phyloP scores from a whole-genome alignment of 2,888 invertebrate genomes.

The Chrysodeixis includens region DNA sequence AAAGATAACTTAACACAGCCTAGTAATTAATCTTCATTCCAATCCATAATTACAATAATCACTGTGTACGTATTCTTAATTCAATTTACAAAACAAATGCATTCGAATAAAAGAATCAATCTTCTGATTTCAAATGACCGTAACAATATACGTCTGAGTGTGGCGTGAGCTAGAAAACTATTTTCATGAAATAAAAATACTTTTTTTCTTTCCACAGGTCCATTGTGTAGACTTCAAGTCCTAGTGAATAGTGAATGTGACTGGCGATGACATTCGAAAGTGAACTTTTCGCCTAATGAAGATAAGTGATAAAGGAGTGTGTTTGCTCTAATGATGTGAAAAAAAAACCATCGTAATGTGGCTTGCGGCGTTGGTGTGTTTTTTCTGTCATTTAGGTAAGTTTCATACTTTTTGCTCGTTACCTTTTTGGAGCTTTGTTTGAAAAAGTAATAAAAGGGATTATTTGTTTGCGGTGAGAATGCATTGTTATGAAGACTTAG shows the following conservation, averaged over 20 bases:
- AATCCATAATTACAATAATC: background rate
- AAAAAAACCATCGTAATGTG: constrained; percentile 78
- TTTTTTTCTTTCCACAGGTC: constrained; percentile 54
- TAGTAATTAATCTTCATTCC: background rate
- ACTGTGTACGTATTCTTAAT: background rate
- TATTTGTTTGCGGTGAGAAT: background rate
- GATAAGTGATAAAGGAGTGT: constrained; percentile 62
- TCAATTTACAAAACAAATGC: constrained; percentile 4
- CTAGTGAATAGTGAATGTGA: constrained; percentile 42
- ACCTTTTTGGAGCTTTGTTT: constrained; percentile 20
- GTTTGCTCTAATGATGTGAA: constrained; percentile 80
- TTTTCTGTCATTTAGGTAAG: constrained; percentile 81
- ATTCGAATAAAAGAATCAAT: constrained; percentile 2
- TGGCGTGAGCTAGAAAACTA: constrained; percentile 8
- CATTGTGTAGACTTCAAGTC: constrained; percentile 27
- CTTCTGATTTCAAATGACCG: background rate
- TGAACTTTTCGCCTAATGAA: constrained; percentile 54
- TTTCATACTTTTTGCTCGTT: constrained; percentile 41
- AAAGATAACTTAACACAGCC: background rate
- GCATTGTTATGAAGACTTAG: constrained; percentile 9
- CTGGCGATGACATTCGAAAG: constrained; percentile 50
- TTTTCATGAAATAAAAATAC: constrained; percentile 35
- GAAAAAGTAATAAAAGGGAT: constrained; percentile 6
- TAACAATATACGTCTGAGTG: constrained; percentile 4
- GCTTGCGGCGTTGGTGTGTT: constrained; percentile 78